Evolutionary conservation across 2,797 vertebrate species (phyloP), one percentile per base, ranked within the genome.

Genomic region (Dermochelys coriacea): DNA sequence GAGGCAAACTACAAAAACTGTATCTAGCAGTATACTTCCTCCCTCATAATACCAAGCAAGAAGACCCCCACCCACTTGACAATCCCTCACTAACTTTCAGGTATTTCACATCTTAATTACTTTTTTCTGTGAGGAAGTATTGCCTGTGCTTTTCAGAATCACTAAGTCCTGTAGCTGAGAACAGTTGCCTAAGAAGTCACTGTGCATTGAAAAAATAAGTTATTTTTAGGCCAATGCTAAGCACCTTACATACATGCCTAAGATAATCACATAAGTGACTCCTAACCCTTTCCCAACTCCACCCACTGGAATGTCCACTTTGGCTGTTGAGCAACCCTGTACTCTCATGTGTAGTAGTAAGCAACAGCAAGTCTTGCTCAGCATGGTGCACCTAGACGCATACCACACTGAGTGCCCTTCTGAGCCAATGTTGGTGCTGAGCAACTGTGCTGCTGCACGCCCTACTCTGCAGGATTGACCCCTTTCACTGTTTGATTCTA

Each of bases 391-490:
- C 34, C 61, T 45, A 45, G 25, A 7, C 25, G 71, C 68, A 45
- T 74, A 74, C 23, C 34, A 45, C 37, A 12, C 12, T 4, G 41
- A 74, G 37, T 12, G 12, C 23, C 37, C 10, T 12, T 41, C 25
- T 74, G 21, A 75, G 41, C 25, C 41, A 75, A 45, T 25, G 19
- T 15, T 47, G 71, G 41, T 47, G 41, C 71, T 27, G 23, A 68
- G 23, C 9, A 55, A 21, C 59, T 19, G 15, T 86, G 50, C 6
- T 71, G 57, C 61, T 54, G 18, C 3, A 21, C 2, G 18, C 6
- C 5, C 15, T 80, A 51, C 57, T 31, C 10, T 0, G 49, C 25
- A 91, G 37, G 82, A 50, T 1, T 0, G 0, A 85, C 4, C 11
- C 5, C 7, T 15, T 54, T 83, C 9, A 18, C 23, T 1, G 0